These are phyloP conservation scores for Paramormyrops kingsleyae DNA, from an alignment of 2,113 vertebrate genomes.

Conservation along the genomic window DNA sequence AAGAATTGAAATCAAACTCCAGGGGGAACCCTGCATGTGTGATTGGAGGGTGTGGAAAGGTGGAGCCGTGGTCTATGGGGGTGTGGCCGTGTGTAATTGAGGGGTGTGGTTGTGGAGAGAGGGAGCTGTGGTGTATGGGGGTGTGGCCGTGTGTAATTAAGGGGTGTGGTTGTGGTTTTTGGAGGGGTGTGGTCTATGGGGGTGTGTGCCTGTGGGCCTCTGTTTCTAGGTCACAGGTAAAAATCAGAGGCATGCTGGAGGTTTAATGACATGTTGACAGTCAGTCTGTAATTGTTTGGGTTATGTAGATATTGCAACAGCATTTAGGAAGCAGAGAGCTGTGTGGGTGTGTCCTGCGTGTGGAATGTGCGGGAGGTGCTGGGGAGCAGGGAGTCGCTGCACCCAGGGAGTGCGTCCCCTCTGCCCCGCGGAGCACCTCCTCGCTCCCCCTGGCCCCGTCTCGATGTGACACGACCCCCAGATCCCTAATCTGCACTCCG, in stretches of 20 bases:
- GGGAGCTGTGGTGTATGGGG: too few species aligned
- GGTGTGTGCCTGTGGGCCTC: background rate
- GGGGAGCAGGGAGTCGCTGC: background rate
- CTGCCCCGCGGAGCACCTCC: background rate
- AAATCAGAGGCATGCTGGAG: background rate
- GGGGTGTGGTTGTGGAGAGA: too few species aligned
- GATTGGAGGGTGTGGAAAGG: background rate
- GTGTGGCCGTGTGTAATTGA: too few species aligned
- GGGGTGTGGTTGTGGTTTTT: background rate
- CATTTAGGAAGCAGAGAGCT: background rate
- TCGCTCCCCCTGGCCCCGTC: background rate
- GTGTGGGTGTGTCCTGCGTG: background rate
- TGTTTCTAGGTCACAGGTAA: background rate
- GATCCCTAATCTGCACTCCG: background rate
- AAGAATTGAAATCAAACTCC: too few species aligned
- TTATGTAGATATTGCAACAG: background rate
- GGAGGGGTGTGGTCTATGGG: background rate
- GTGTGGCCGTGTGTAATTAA: background rate
- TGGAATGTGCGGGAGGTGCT: background rate
- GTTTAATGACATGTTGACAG: background rate
- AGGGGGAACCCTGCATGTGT: too few species aligned
- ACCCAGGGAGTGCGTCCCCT: background rate
- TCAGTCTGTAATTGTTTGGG: background rate
- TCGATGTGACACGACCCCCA: background rate
- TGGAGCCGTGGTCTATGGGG: too few species aligned